Conservation (phyloP, 2,888 invertebrate genomes). For the Polydrusus tereticollis region DNA sequence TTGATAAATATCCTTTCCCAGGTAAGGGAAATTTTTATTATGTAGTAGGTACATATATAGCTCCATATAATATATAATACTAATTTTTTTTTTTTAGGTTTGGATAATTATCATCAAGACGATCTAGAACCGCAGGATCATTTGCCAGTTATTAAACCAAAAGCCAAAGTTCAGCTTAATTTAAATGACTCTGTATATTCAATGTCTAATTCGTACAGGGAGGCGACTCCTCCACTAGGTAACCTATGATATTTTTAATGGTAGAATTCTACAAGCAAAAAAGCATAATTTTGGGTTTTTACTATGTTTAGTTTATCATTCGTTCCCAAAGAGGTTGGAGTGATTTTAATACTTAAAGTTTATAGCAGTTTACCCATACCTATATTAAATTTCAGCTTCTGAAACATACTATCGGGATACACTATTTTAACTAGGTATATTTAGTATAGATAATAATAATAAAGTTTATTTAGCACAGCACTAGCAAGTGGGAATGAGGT, state of each 20-base stretch:
- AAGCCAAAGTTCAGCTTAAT: slow-evolving; percentile 57
- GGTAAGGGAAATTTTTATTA: slow-evolving; percentile 5
- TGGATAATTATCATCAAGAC: slow-evolving; percentile 70
- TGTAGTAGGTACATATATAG: not conserved
- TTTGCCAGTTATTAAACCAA: slow-evolving; percentile 58
- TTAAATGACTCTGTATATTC: slow-evolving; percentile 59
- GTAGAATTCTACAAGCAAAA: not conserved
- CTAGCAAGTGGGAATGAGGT: no score
- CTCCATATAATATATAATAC: not conserved
- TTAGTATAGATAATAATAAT: no score
- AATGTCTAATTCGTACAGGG: slow-evolving; percentile 55
- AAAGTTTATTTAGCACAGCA: no score
- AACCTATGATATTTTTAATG: slow-evolving; percentile 26
- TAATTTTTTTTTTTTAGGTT: slow-evolving; percentile 61
- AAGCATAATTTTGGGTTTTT: no score
- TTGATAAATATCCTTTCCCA: slow-evolving; percentile 88
- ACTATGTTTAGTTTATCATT: no score
- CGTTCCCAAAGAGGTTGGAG: no score
- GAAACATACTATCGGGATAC: no score
- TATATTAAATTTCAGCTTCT: no score
- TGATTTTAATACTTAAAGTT: no score
- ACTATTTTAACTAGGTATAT: no score
- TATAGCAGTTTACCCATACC: no score
- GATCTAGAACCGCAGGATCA: slow-evolving; percentile 63
- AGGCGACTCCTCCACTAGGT: slow-evolving; percentile 61